Evolutionary conservation across 2,888 invertebrate species (phyloP).

Genomic region (Cataglyphis cursor): DNA sequence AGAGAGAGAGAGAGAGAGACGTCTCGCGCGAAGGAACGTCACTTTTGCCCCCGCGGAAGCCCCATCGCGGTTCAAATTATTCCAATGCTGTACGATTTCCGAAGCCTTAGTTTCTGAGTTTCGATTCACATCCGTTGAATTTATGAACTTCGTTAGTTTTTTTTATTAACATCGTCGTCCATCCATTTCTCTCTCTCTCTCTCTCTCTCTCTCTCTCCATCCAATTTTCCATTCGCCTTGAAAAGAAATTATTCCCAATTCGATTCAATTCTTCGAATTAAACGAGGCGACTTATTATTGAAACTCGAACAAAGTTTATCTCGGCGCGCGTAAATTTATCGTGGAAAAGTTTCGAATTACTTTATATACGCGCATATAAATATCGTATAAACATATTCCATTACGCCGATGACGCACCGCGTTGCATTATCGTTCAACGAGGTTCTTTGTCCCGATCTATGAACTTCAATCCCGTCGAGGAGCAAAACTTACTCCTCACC

Average conservation of each 20-base stretch:
- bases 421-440: slow-evolving; percentile 18
- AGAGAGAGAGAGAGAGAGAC: neutral
- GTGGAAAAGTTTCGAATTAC: slow-evolving; percentile 22
- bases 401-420: slow-evolving; percentile 25
- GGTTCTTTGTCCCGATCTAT: slow-evolving; percentile 39
- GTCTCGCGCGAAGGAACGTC: slow-evolving; percentile 42
- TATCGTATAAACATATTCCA: slow-evolving; percentile 28
- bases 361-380: slow-evolving; percentile 18
- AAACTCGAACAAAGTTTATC: slow-evolving; percentile 20
- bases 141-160: slow-evolving; percentile 77
- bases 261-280: neutral
- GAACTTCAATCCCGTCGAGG: slow-evolving; percentile 25
- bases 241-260: slow-evolving; percentile 1
- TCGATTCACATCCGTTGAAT: slow-evolving; percentile 81
- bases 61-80: slow-evolving; percentile 84
- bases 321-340: slow-evolving; percentile 16
- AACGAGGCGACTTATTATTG: neutral
- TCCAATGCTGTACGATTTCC: slow-evolving; percentile 87
- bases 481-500: neutral
- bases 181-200: neutral
- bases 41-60: slow-evolving; percentile 75
- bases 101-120: slow-evolving; percentile 84
- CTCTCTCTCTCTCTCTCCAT: too few species aligned
- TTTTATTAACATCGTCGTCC: neutral
- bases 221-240: neutral